A percentile compares a stretch with the other conserved stretches of the same genome.
Conservation (phyloP, 2,797 vertebrate species). For the Cygnus olor region DNA sequence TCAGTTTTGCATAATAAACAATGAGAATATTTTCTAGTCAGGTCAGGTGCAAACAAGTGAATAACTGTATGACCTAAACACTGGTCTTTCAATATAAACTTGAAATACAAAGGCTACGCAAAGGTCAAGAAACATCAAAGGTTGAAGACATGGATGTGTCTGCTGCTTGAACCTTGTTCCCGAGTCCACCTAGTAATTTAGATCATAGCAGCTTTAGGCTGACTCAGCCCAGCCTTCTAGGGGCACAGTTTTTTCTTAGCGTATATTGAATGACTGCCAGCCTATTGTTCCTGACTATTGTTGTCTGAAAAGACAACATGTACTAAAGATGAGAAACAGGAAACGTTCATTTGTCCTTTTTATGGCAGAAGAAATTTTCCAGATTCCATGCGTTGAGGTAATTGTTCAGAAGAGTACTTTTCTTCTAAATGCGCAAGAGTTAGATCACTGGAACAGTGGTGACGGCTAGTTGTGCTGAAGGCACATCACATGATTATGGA, state of each 20-base stretch:
- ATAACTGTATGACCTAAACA: constrained; percentile 11
- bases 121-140: constrained; percentile 66
- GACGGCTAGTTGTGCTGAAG: neutral
- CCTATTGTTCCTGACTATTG: constrained; percentile 82
- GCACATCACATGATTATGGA: neutral
- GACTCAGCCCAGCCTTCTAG: constrained; percentile 72
- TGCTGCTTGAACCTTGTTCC: constrained; percentile 68
- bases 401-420: constrained; percentile 66
- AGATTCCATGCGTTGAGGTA: constrained; percentile 76
- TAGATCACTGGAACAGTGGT: constrained; percentile 18
- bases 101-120: constrained; percentile 33
- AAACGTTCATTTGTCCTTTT: constrained; percentile 77
- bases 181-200: constrained; percentile 44
- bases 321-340: constrained; percentile 84
- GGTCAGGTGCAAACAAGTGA: constrained; percentile 21
- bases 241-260: constrained; percentile 52
- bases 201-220: constrained; percentile 62
- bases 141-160: constrained; percentile 50
- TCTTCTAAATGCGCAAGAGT: constrained; percentile 21
- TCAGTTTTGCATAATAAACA: neutral
- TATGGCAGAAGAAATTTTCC: constrained; percentile 77
- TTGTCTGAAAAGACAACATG: constrained; percentile 82
- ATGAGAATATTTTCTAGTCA: neutral
- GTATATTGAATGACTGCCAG: constrained; percentile 72
- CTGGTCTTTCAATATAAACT: neutral